Conservation (phyloP, 64 coral and sea anemone species). For the Pocillopora verrucosa region DNA sequence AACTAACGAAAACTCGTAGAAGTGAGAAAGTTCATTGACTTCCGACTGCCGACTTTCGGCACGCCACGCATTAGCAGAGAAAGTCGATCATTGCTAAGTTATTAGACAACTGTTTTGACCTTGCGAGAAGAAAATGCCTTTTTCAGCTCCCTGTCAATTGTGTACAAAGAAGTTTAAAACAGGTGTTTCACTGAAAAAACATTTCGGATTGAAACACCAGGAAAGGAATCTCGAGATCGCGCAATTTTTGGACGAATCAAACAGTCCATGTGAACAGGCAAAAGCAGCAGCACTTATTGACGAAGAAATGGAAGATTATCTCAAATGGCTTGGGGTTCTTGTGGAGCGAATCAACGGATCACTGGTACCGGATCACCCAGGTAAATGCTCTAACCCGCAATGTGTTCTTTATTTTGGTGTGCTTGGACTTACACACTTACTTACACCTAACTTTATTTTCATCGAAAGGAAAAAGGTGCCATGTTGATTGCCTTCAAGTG, state of each 20-base stretch:
- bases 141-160: not conserved
- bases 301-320: conserved; percentile 4
- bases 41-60: no score
- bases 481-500: conserved; percentile 14
- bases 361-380: conserved; percentile 22
- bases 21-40: not conserved
- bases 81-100: not conserved
- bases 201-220: not conserved
- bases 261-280: not conserved
- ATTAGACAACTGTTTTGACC: not conserved
- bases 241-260: not conserved
- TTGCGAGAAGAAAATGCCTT: not conserved
- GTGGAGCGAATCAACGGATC: conserved; percentile 10
- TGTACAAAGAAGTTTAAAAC: conserved; percentile 3
- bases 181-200: conserved; percentile 16
- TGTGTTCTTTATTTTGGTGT: not conserved
- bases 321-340: not conserved
- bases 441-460: not conserved
- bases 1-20: not conserved
- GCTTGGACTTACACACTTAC: not conserved
- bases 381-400: not conserved
- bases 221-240: not conserved
- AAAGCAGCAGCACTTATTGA: not conserved
- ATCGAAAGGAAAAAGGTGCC: conserved; percentile 5
- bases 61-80: not conserved